A percentile compares a stretch with the other conserved stretches of the same genome.
Evolutionary conservation across 2,797 vertebrate genomes (phyloP).

Genomic region (Botia almorhae): DNA sequence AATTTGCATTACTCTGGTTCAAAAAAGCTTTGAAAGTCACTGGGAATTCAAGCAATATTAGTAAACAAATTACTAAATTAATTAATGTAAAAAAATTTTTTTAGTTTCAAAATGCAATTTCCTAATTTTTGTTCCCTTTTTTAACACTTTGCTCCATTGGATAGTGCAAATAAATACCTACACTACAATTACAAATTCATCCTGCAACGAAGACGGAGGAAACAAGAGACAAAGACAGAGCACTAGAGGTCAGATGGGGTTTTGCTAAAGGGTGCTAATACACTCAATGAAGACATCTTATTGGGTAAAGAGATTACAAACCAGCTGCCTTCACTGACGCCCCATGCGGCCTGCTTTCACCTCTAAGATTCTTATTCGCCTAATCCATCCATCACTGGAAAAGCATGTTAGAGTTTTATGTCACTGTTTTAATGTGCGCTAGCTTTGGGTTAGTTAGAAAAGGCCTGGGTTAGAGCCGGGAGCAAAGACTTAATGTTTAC

Average conservation of each 20-base stretch:
- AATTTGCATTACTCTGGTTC: too few relatives aligned
- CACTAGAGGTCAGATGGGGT: constrained; percentile 62
- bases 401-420: constrained; percentile 66
- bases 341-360: constrained; percentile 64
- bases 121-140: too few relatives aligned
- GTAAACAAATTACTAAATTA: too few relatives aligned
- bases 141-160: too few relatives aligned
- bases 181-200: background rate
- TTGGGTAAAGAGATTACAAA: constrained; percentile 76
- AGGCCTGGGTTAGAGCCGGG: constrained; percentile 18
- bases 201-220: background rate
- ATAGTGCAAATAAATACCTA: too few relatives aligned
- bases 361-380: constrained; percentile 68
- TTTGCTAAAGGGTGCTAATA: constrained; percentile 71
- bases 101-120: too few relatives aligned
- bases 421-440: constrained; percentile 48
- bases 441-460: constrained; percentile 18
- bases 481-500: constrained; percentile 41
- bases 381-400: constrained; percentile 66
- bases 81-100: too few relatives aligned
- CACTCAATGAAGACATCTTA: constrained; percentile 73
- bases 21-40: too few relatives aligned
- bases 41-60: too few relatives aligned
- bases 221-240: background rate
- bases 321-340: constrained; percentile 47